Evolutionary conservation across 2,888 invertebrate species (phyloP), one percentile per base, ranked within the genome.

Genomic region (Nezara viridula): DNA sequence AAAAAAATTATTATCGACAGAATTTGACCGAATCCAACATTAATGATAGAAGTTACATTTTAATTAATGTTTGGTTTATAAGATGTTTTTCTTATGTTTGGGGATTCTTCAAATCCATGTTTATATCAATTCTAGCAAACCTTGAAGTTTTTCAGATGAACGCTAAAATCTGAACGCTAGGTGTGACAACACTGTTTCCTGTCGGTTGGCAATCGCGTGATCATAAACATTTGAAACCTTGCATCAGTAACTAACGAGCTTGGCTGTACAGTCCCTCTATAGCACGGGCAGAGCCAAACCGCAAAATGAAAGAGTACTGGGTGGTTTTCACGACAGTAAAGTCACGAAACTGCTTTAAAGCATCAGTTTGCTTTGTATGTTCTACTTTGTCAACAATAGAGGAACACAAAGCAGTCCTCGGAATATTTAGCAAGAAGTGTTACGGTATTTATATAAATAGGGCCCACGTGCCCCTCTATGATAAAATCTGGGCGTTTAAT

Each of bases 301-400:
- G 44, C 81, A 81, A 81, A 44, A 81, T 81, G 81, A 47, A 47
- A 47, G 81, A 73, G 66, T 73, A 37, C 37, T 21, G n/a, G n/a
- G 44, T n/a, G 81, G 10, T 14, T 81, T 81, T 81, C 81, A 81
- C 81, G 81, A 81, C 81, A 44, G 24, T 81, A 81, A 81, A 81
- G 81, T 81, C 81, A 81, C 81, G 81, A 81, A 81, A 81, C 81
- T 44, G 81, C 44, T 81, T 81, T 7, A 81, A 81, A 81, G 44
- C 44, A 81, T 81, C 81, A 81, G 81, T n/a, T 44, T 81, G 77
- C 81, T 81, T 81, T 77, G 77, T 40, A 44, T 44, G 44, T 44
- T 81, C 81, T 81, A 81, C 44, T 81, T 81, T n/a, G 24, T 44
- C 2, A 44, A 44, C 81, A 81, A 47, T 44, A 47, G 81, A 40